A percentile compares a stretch with the other conserved stretches of the same genome.
phyloP scores from a whole-genome alignment of 2,113 vertebrate species.

The Polypterus bichir region DNA sequence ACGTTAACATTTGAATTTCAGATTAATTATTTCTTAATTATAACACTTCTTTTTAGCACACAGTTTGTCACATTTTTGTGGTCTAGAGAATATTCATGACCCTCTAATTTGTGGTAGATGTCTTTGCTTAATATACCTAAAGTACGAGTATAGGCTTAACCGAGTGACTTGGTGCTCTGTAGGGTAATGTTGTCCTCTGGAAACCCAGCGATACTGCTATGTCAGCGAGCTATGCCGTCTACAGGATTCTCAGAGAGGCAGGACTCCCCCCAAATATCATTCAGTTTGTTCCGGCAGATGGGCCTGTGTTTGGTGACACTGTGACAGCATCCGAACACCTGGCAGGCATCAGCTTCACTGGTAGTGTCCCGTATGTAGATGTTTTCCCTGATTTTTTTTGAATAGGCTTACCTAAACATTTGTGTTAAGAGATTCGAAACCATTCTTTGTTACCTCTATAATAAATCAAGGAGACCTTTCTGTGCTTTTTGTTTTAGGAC shows the following conservation, averaged over 20 bases:
- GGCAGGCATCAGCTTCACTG: constrained; percentile 88
- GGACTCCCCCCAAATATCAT: constrained; percentile 79
- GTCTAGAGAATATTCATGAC: not conserved
- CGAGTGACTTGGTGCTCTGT: not conserved
- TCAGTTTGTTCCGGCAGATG: constrained; percentile 82
- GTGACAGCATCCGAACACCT: constrained; percentile 75
- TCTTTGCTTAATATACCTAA: too few species aligned
- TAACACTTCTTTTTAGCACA: too few species aligned
- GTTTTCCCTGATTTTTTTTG: not conserved
- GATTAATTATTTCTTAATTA: too few species aligned
- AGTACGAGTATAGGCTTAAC: too few species aligned
- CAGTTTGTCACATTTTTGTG: not conserved
- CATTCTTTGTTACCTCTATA: too few species aligned
- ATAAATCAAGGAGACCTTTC: too few species aligned
- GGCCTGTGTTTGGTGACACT: constrained; percentile 72
- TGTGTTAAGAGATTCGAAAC: too few species aligned
- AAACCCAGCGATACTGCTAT: constrained; percentile 87
- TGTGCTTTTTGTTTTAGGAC: constrained; percentile 49
- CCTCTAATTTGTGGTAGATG: not conserved
- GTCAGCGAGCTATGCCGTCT: constrained; percentile 75
- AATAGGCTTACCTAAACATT: too few species aligned
- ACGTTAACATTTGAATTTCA: too few species aligned
- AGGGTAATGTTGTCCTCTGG: constrained; percentile 96
- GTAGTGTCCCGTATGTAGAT: constrained; percentile 76
- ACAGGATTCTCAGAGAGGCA: constrained; percentile 63